These are phyloP conservation scores for Centruroides sculpturatus DNA, from an alignment of 1,140 invertebrate genomes.

Conservation along the genomic window DNA sequence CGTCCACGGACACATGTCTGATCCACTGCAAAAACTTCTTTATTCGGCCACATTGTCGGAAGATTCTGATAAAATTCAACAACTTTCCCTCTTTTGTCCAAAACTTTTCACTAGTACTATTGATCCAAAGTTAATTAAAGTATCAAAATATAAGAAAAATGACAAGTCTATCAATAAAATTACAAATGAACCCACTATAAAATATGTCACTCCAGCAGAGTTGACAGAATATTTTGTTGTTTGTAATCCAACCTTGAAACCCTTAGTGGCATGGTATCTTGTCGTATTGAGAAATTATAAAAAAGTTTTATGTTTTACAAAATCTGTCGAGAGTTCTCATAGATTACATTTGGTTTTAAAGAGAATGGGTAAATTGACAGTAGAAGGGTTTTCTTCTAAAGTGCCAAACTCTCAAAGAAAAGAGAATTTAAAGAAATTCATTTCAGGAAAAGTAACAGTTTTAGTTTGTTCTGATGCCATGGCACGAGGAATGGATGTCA, in stretches of 20 bases:
- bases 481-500: constrained; percentile 86
- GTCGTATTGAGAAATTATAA: constrained; percentile 48
- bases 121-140: not conserved
- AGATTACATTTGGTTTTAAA: constrained; percentile 50
- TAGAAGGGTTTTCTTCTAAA: constrained; percentile 53
- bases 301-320: constrained; percentile 74
- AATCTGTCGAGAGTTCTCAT: constrained; percentile 60
- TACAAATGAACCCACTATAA: constrained; percentile 42
- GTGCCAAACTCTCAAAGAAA: constrained; percentile 45
- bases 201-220: constrained; percentile 69
- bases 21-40: constrained; percentile 68
- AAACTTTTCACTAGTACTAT: constrained; percentile 49
- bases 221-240: constrained; percentile 58
- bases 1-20: not conserved
- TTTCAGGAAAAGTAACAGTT: constrained; percentile 42
- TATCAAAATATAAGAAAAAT: constrained; percentile 20
- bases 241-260: constrained; percentile 55
- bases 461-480: constrained; percentile 82
- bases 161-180: not conserved
- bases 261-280: constrained; percentile 61
- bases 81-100: constrained; percentile 75
- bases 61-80: constrained; percentile 84
- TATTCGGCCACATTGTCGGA: constrained; percentile 93
- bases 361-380: constrained; percentile 37
- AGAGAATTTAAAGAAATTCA: constrained; percentile 53